Percentiles rank a stretch among this genome's conserved stretches.
Conservation (phyloP, 2,113 vertebrate genomes). For the Sitta europaea region DNA sequence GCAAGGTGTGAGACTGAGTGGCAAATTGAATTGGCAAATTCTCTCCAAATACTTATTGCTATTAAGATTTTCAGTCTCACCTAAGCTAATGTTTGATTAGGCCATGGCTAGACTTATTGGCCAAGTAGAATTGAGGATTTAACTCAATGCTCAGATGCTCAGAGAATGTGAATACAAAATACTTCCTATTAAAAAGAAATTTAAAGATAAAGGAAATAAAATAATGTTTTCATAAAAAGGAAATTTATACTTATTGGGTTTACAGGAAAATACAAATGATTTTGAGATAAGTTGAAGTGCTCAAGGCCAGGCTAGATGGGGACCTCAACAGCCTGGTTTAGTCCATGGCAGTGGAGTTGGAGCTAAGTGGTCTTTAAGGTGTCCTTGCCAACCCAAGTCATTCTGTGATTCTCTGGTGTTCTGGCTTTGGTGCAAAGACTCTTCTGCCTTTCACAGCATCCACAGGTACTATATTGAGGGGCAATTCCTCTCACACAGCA, state of each 20-base stretch:
- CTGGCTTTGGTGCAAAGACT: not conserved
- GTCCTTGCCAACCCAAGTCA: not conserved
- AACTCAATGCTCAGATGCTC: not conserved
- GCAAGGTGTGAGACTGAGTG: not conserved
- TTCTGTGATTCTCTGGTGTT: not conserved
- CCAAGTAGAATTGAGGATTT: not conserved
- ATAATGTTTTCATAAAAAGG: not conserved
- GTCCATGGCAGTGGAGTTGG: not conserved
- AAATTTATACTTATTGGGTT: not conserved
- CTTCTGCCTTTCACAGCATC: not conserved
- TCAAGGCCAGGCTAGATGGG: not conserved
- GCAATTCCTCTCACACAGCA: not conserved
- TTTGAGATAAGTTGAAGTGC: not conserved
- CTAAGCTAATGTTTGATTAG: not conserved
- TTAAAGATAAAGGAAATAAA: not conserved
- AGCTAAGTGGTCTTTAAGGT: not conserved
- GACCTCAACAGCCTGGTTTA: not conserved
- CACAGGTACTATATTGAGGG: fast-evolving
- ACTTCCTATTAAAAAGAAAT: not conserved
- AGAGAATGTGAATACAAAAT: not conserved
- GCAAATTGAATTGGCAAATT: not conserved
- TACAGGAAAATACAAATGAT: not conserved
- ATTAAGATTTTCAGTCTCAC: not conserved
- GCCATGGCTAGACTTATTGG: not conserved
- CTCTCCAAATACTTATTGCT: not conserved